Base-by-base conservation (phyloP, 2,113 vertebrate species). In the Colistium nudipinnis region DNA sequence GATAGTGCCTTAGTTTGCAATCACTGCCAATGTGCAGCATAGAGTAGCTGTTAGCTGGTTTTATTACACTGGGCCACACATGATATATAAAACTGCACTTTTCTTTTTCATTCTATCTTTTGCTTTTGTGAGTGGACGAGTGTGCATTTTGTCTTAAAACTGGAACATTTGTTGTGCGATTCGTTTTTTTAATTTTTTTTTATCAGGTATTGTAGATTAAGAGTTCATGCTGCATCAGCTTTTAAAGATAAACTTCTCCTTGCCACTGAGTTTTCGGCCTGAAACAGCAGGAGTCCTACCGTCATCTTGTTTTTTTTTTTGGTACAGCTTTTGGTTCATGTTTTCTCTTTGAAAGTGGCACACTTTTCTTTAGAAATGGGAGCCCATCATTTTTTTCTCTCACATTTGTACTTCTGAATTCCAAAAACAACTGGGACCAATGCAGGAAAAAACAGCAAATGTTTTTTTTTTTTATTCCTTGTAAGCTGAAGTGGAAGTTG, bases 21-120 rank as follows among this genome's bases (percentile, higher is more conserved):
- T 74, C 54, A 59, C 88, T 87, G 88, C 88, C 89, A 86, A 85
- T 53, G 66, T 84, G 80, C 81, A 83, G 72, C 66, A 30, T 77
- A 70, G 78, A 84, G 20, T 57, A 78, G 81, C 70, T 68, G 57
- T 74, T 79, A 86, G 62, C 81, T 83, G 80, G 71, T 86, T 80
- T 85, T 63, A 62, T 88, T 86, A 92, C 91, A 93, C 92, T 93
- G 90, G 91, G 87, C 86, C 68, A 78, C 80, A 78, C 61, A 36
- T 60, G 36, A 80, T 66, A 65, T 78, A 65, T 78, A 74, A 80
- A 78, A 81, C 82, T 91, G 92, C 91, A 92, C 90, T 92, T 90
- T 91, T 83, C 14, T 64, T 73, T 72, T 70, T 80, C 13, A 54
- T 53, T 74, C 51, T 68, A 41, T 20, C 66, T 76, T 74, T 78